These are phyloP conservation scores for Eledone cirrhosa DNA, from an alignment of 2,888 invertebrate species.

Conservation along the genomic window DNA sequence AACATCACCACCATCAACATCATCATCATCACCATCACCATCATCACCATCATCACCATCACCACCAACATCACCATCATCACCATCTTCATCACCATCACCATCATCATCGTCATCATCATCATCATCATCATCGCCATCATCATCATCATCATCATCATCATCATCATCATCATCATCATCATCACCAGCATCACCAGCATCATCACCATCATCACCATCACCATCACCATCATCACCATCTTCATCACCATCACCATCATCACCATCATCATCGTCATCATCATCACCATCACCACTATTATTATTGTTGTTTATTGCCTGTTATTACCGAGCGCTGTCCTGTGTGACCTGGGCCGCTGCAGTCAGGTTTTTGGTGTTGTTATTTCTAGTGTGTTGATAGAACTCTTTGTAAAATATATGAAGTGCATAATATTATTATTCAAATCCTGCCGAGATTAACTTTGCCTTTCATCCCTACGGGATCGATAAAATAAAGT, in stretches of 20 bases:
- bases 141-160: slow-evolving; percentile 25
- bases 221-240: slow-evolving; percentile 22
- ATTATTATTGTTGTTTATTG: not conserved
- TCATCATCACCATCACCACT: slow-evolving; percentile 8
- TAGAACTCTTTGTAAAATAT: too few species aligned
- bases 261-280: slow-evolving; percentile 23
- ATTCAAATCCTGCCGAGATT: too few species aligned
- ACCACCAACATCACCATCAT: slow-evolving; percentile 12
- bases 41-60: slow-evolving; percentile 29
- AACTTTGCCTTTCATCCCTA: too few species aligned
- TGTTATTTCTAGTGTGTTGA: too few species aligned
- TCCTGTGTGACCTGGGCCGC: too few species aligned
- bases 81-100: slow-evolving; percentile 27
- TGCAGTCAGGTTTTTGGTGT: too few species aligned
- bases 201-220: slow-evolving; percentile 29
- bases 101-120: slow-evolving; percentile 26
- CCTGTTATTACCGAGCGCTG: too few species aligned
- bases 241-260: slow-evolving; percentile 27
- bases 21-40: slow-evolving; percentile 28
- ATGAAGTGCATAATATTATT: too few species aligned
- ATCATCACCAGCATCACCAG: slow-evolving; percentile 20
- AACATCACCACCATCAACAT: not conserved
- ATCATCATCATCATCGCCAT: slow-evolving; percentile 26
- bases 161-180: slow-evolving; percentile 28
- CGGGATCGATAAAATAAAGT: too few species aligned